Conservation (phyloP, 2,888 invertebrate species). For the Aphidoletes aphidimyza region DNA sequence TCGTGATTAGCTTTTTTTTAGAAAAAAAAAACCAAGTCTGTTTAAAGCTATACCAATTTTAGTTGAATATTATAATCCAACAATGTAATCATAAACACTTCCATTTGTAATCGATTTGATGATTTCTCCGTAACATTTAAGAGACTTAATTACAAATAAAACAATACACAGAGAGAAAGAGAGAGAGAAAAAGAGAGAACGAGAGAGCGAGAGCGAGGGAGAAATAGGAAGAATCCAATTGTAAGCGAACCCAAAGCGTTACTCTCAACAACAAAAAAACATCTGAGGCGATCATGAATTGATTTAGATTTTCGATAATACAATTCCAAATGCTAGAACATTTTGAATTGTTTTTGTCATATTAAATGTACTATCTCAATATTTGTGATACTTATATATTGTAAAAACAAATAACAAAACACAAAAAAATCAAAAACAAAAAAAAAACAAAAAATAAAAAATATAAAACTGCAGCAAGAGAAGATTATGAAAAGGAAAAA, state of each 20-base stretch:
- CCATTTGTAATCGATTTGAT: slow-evolving; percentile 18
- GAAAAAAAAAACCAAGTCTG: slow-evolving; percentile 17
- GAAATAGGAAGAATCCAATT: slow-evolving; percentile 15
- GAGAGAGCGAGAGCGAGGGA: too few species aligned
- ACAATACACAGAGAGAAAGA: too few species aligned
- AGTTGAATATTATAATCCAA: slow-evolving; percentile 20
- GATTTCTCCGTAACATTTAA: slow-evolving; percentile 15
- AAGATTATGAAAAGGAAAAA: background rate
- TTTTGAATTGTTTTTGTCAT: slow-evolving; percentile 35
- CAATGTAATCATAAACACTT: slow-evolving; percentile 24
- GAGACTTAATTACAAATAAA: slow-evolving; percentile 16
- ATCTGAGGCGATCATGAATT: slow-evolving; percentile 24
- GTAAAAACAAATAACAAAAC: slow-evolving; percentile 2
- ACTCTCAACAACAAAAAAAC: too few species aligned
- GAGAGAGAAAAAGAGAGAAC: background rate
- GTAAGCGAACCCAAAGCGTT: background rate
- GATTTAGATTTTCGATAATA: background rate
- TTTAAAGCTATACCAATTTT: slow-evolving; percentile 25
- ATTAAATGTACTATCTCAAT: slow-evolving; percentile 52
- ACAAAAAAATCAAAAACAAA: background rate
- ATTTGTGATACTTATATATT: slow-evolving; percentile 53
- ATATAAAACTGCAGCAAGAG: too few species aligned
- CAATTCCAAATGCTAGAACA: background rate
- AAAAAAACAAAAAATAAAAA: background rate
- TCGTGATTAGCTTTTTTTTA: slow-evolving; percentile 45